Conservation (phyloP, 2,797 vertebrate genomes). For the Labroides dimidiatus region DNA sequence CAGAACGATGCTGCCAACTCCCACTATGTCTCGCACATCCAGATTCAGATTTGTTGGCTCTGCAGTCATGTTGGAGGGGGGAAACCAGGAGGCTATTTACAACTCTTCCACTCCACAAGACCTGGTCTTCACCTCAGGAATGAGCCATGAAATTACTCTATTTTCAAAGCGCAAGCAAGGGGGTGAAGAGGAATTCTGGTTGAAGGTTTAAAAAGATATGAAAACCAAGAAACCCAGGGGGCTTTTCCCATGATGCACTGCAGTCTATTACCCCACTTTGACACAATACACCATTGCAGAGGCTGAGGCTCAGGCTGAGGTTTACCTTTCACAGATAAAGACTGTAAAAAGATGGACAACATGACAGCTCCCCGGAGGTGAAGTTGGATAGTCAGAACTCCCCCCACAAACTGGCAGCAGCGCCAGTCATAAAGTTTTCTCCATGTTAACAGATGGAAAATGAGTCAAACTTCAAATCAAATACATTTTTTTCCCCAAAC, state of each 20-base stretch:
- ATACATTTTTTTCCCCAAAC: no score
- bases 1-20: slow-evolving; percentile 39
- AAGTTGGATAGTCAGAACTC: no score
- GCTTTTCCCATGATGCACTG: slow-evolving; percentile 68
- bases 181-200: slow-evolving; percentile 40
- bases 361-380: no score
- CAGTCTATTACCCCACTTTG: slow-evolving; percentile 71
- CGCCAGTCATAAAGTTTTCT: no score
- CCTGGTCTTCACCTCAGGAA: slow-evolving; percentile 69
- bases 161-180: slow-evolving; percentile 57
- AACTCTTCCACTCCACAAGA: slow-evolving; percentile 55
- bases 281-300: slow-evolving; percentile 62
- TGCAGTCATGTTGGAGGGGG: slow-evolving; percentile 40
- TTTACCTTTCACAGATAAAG: no score
- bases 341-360: no score
- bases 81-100: slow-evolving; percentile 56
- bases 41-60: slow-evolving; percentile 56
- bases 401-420: no score
- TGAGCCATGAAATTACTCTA: slow-evolving; percentile 82
- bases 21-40: slow-evolving; percentile 35
- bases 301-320: slow-evolving; percentile 50
- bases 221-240: slow-evolving; percentile 50
- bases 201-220: slow-evolving; percentile 70
- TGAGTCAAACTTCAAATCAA: no score
- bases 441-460: no score